phyloP scores from a whole-genome alignment of 2,797 vertebrate genomes.

The Myotis pilosus region DNA sequence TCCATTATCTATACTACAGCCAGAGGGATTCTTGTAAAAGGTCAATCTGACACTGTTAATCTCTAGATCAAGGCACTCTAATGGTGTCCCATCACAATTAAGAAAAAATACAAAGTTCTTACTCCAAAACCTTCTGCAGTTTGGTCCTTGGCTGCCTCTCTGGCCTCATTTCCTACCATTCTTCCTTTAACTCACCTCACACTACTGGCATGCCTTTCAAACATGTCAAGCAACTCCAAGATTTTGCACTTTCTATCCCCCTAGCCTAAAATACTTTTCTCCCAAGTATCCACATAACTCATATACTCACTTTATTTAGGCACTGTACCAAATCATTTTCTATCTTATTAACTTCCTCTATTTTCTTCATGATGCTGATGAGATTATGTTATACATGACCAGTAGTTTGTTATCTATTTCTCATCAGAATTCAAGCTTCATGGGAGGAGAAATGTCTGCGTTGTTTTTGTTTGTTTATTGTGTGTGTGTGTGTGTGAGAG shows the following conservation, averaged over 20 bases:
- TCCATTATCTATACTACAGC: conserved; percentile 1
- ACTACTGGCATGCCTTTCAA: neutral
- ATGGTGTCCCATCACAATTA: conserved; percentile 22
- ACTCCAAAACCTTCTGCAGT: neutral
- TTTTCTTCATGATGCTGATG: conserved; percentile 1
- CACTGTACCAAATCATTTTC: neutral
- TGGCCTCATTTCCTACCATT: neutral
- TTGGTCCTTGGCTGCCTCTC: neutral
- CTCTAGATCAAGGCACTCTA: conserved; percentile 35
- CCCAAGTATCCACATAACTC: neutral
- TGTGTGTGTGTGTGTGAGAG: neutral
- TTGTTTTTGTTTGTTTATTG: neutral
- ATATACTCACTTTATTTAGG: conserved; percentile 8
- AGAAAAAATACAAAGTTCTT: neutral
- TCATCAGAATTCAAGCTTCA: conserved; percentile 22
- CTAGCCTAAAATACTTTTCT: conserved; percentile 11
- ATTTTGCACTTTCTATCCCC: neutral
- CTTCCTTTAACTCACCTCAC: conserved; percentile 11
- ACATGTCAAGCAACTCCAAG: neutral
- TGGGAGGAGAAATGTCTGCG: neutral
- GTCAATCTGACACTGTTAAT: conserved; percentile 14
- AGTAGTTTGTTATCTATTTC: conserved; percentile 36
- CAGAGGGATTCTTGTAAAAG: neutral
- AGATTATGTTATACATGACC: neutral
- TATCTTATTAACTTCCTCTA: neutral